A percentile compares a stretch with the other conserved stretches of the same genome.
phyloP scores from a whole-genome alignment of 2,888 invertebrate genomes.

The Creontiades dilutus region DNA sequence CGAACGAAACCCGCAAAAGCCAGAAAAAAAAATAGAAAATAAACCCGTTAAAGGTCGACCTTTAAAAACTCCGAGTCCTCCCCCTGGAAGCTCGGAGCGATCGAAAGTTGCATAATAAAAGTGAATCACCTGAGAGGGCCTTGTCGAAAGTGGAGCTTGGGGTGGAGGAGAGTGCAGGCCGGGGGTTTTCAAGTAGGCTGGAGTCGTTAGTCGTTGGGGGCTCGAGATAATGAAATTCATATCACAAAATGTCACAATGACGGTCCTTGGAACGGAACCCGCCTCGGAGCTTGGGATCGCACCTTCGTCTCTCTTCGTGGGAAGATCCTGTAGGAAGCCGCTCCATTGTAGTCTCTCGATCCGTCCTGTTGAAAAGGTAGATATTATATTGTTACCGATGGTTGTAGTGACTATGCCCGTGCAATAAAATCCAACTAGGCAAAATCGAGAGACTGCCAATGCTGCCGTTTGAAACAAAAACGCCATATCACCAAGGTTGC shows the following conservation, averaged over 20 bases:
- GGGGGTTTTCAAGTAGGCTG: slow-evolving; percentile 3
- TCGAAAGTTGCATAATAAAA: slow-evolving; percentile 49
- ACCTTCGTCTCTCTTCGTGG: too few relatives aligned
- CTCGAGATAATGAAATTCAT: slow-evolving; percentile 35
- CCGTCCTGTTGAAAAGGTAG: too few relatives aligned
- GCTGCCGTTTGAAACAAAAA: too few relatives aligned
- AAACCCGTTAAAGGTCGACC: slow-evolving; percentile 16
- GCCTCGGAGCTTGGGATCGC: neutral
- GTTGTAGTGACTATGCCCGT: too few relatives aligned
- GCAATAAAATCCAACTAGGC: too few relatives aligned
- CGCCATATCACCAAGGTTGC: too few relatives aligned
- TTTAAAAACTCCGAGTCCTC: neutral
- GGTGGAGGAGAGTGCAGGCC: neutral
- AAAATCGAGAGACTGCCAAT: too few relatives aligned
- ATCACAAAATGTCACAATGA: slow-evolving; percentile 27
- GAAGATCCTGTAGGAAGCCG: too few relatives aligned
- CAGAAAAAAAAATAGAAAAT: too few relatives aligned
- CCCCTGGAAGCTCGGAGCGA: neutral
- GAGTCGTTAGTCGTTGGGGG: slow-evolving; percentile 20
- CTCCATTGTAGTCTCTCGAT: too few relatives aligned
- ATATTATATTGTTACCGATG: too few relatives aligned
- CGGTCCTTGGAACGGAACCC: slow-evolving; percentile 6
- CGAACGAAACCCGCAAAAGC: too few relatives aligned
- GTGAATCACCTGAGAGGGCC: slow-evolving; percentile 36
- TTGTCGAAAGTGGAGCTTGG: slow-evolving; percentile 48